phyloP scores from a whole-genome alignment of 2,888 invertebrate species.

The Drosophila stalkeri region DNA sequence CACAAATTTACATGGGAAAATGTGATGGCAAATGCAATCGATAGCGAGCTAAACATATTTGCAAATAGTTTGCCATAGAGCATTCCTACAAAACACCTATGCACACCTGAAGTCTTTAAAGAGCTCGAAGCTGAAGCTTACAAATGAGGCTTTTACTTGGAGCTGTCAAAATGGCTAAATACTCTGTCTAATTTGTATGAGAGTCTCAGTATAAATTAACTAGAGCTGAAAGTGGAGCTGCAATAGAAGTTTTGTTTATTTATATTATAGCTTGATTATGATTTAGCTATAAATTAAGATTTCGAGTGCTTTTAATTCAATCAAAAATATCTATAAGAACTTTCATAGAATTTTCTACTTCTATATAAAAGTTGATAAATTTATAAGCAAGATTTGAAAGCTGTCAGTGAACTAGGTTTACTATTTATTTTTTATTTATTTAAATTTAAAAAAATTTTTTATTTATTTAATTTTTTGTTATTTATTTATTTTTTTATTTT shows the following conservation, averaged over 20 bases:
- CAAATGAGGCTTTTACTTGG: not conserved
- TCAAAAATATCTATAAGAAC: not conserved
- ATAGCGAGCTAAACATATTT: conserved; percentile 53
- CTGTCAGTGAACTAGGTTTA: too few relatives aligned
- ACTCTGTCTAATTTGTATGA: not conserved
- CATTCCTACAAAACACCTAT: not conserved
- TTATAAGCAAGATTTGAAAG: too few relatives aligned
- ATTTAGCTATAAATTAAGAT: too few relatives aligned
- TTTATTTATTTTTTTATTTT: too few relatives aligned
- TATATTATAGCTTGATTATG: not conserved
- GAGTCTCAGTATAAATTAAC: not conserved
- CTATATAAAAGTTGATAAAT: too few relatives aligned
- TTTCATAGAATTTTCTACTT: not conserved
- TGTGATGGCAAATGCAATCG: conserved; percentile 45
- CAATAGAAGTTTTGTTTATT: too few relatives aligned
- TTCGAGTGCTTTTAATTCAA: too few relatives aligned
- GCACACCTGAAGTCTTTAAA: conserved; percentile 1
- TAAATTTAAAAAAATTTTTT: too few relatives aligned
- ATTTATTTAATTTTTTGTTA: too few relatives aligned
- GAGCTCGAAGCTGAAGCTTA: not conserved
- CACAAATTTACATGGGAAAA: conserved; percentile 46
- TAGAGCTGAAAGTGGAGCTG: too few relatives aligned
- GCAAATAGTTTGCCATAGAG: conserved; percentile 30
- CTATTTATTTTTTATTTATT: too few relatives aligned
- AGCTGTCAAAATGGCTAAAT: not conserved